Conservation (phyloP, 2,888 invertebrate genomes). For the Scaptomyza flava region DNA sequence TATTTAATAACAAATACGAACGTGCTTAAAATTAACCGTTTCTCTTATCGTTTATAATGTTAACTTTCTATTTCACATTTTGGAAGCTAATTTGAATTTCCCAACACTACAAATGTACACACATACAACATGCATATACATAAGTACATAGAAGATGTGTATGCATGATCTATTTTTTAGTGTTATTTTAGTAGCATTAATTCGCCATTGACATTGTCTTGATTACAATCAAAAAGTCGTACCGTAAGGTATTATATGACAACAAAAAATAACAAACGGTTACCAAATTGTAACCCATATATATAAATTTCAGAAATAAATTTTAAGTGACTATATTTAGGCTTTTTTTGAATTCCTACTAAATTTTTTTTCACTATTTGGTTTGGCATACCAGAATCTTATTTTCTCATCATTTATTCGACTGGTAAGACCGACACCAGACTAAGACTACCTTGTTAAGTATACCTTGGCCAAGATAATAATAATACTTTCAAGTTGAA, state of each 20-base stretch:
- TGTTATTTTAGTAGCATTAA: constrained; percentile 16
- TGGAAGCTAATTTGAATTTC: constrained; percentile 60
- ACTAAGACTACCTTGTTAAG: neutral
- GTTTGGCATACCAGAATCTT: neutral
- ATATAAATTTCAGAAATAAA: neutral
- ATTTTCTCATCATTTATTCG: neutral
- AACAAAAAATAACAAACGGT: neutral
- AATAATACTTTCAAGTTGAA: neutral
- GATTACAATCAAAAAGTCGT: neutral
- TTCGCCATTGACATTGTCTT: constrained; percentile 11
- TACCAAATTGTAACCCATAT: neutral
- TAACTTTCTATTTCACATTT: constrained; percentile 84
- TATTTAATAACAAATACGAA: constrained; percentile 51
- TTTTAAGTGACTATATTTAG: neutral
- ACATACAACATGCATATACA: constrained; percentile 5
- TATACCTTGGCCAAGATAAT: neutral
- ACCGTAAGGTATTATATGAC: neutral
- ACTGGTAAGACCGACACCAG: neutral
- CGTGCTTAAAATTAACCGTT: constrained; percentile 56
- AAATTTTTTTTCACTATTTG: neutral
- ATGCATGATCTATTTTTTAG: constrained; percentile 5
- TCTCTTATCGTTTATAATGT: constrained; percentile 81
- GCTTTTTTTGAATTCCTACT: neutral
- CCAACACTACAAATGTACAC: constrained; percentile 15
- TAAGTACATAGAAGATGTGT: constrained; percentile 8